phyloP scores from a whole-genome alignment of 2,797 vertebrate species.

The Psittacula derbiana region DNA sequence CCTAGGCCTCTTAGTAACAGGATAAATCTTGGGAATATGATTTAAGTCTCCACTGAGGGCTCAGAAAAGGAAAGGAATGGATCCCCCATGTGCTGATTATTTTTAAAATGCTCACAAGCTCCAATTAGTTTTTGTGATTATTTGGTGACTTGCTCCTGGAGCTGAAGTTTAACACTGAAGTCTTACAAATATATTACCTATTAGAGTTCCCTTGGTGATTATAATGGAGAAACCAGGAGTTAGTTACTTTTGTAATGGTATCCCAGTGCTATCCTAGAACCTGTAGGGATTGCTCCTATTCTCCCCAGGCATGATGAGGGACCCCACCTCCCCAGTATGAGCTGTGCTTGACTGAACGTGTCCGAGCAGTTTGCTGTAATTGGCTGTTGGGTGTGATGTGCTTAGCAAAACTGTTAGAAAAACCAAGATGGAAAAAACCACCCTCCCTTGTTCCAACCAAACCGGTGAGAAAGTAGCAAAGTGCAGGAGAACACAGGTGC shows the following conservation, averaged over 20 bases:
- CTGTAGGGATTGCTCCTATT: not conserved
- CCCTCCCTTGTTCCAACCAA: not conserved
- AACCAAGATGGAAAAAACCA: not conserved
- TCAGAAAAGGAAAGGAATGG: not conserved
- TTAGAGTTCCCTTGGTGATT: not conserved
- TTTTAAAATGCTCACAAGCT: not conserved
- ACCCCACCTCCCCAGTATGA: not conserved
- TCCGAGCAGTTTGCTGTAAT: not conserved
- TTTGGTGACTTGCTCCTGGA: not conserved
- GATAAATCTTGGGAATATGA: not conserved
- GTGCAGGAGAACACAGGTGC: not conserved
- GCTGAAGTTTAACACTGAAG: not conserved
- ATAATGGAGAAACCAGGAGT: not conserved
- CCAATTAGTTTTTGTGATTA: not conserved
- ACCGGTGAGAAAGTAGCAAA: not conserved
- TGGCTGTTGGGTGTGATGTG: not conserved
- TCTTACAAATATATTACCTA: not conserved
- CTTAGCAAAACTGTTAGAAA: not conserved
- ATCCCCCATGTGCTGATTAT: constrained; percentile 11
- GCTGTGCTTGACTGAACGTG: not conserved
- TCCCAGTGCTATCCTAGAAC: not conserved
- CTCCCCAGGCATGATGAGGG: not conserved
- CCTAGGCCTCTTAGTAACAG: not conserved
- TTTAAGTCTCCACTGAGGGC: not conserved
- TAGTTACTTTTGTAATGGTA: not conserved